Percentiles rank a stretch among this genome's conserved stretches.
Evolutionary conservation across 2,888 invertebrate species (phyloP).

Genomic region (Strigamia maritima): DNA sequence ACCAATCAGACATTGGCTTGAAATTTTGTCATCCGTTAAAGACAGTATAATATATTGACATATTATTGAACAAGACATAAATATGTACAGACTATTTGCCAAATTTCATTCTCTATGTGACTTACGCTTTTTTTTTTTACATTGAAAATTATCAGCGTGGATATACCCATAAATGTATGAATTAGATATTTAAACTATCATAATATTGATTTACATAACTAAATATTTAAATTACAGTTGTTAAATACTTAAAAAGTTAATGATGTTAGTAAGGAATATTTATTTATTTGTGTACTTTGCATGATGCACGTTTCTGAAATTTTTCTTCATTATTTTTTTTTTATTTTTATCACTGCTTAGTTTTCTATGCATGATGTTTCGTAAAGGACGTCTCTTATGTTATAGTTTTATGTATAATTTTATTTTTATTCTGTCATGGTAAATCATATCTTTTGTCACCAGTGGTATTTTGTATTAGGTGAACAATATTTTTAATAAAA

Average conservation of each 20-base stretch:
- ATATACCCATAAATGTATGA: background rate
- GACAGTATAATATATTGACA: too few species aligned
- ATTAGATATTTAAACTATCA: background rate
- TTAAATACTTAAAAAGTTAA: background rate
- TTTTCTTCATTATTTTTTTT: background rate
- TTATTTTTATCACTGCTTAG: background rate
- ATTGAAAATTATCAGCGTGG: background rate
- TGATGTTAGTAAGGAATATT: background rate
- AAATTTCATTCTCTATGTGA: too few species aligned
- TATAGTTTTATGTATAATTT: background rate
- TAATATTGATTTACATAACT: background rate
- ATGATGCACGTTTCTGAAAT: background rate
- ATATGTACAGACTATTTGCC: too few species aligned
- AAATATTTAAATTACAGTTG: background rate
- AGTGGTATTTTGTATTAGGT: background rate
- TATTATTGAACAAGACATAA: too few species aligned
- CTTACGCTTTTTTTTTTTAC: background rate
- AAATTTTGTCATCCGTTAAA: too few species aligned
- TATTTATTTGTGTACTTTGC: background rate
- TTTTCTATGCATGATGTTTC: constrained; percentile 1
- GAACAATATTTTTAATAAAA: constrained; percentile 2
- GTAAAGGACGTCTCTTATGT: background rate
- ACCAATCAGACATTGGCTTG: too few species aligned
- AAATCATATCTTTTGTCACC: background rate
- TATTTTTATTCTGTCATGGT: background rate